These are phyloP conservation scores for Metacarcinus magister DNA, from an alignment of 2,888 invertebrate genomes.

Conservation along the genomic window DNA sequence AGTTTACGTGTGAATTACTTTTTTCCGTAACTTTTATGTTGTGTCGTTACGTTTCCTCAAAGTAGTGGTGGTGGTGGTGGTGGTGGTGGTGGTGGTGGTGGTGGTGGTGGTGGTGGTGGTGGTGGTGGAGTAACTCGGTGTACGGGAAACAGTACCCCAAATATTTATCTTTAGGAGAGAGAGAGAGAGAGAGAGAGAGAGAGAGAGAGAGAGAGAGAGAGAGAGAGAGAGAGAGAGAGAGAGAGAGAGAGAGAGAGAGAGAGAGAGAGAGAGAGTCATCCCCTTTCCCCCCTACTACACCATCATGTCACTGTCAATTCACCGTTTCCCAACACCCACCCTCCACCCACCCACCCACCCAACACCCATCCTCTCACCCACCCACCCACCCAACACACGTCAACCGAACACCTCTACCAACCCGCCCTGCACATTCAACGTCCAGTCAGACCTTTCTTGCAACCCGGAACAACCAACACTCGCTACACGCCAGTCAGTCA, in stretches of 20 bases:
- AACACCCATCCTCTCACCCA: background rate
- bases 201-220: constrained; percentile 6
- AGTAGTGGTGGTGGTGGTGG: too few relatives aligned
- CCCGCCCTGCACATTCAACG: background rate
- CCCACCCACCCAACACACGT: background rate
- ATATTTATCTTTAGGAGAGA: background rate
- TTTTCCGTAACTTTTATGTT: too few relatives aligned
- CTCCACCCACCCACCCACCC: background rate
- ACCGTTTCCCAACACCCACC: background rate
- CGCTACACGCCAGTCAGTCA: too few relatives aligned
- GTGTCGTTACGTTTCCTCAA: too few relatives aligned
- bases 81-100: too few relatives aligned
- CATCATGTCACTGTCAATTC: too few relatives aligned
- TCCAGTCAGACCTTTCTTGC: background rate
- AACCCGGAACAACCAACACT: background rate
- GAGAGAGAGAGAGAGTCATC: constrained; percentile 29
- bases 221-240: background rate
- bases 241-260: constrained; percentile 61
- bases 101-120: too few relatives aligned
- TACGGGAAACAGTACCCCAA: background rate
- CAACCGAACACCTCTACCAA: background rate
- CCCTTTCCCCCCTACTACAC: too few relatives aligned
- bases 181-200: constrained; percentile 8
- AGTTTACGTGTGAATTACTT: too few relatives aligned
- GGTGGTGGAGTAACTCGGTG: too few relatives aligned